Percentiles rank a stretch among this genome's conserved stretches.
Evolutionary conservation across 2,113 vertebrate species (phyloP).

Genomic region (Cacatua alba): DNA sequence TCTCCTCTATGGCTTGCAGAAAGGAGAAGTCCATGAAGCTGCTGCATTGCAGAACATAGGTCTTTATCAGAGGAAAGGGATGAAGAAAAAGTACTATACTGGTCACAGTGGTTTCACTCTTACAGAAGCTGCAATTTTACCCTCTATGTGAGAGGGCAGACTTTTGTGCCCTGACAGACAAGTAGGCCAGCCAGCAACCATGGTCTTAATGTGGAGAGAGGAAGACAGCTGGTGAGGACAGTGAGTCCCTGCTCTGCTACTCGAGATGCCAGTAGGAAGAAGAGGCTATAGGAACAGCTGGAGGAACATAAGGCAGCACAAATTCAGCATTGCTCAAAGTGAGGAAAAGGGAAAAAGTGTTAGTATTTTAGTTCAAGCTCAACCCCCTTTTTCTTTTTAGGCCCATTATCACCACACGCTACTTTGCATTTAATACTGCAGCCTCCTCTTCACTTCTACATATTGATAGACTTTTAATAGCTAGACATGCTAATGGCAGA

Average conservation of each 20-base stretch:
- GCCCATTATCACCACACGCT: not conserved
- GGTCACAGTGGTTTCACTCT: not conserved
- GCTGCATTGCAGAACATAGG: not conserved
- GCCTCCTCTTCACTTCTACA: not conserved
- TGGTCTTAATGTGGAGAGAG: not conserved
- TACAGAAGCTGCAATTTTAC: not conserved
- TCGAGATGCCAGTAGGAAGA: not conserved
- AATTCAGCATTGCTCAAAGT: not conserved
- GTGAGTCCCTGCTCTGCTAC: not conserved
- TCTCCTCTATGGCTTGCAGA: not conserved
- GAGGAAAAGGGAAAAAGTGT: not conserved
- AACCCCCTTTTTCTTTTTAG: not conserved
- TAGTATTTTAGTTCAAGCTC: not conserved
- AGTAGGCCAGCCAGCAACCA: not conserved
- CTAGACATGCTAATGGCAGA: not conserved
- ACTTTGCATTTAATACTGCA: not conserved
- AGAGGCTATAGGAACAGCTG: not conserved
- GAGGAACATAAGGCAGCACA: not conserved
- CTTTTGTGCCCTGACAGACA: not conserved
- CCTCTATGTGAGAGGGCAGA: not conserved
- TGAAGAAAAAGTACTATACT: not conserved
- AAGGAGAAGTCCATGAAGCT: not conserved
- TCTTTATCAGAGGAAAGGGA: not conserved
- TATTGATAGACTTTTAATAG: not conserved
- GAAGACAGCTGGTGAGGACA: not conserved